These are phyloP conservation scores for Syrista parreyssii DNA, from an alignment of 2,888 invertebrate genomes.

Conservation along the genomic window DNA sequence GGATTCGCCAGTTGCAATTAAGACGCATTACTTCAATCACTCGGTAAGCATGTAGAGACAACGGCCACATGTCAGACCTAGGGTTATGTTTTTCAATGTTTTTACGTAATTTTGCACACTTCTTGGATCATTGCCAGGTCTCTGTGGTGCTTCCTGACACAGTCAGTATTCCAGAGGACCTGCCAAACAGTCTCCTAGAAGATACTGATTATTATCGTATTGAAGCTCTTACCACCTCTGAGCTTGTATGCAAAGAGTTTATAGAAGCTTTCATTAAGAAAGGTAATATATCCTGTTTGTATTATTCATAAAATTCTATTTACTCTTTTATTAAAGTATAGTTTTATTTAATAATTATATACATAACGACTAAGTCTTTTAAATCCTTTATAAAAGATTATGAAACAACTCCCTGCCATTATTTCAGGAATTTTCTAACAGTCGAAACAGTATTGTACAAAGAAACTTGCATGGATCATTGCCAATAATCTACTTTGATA, in stretches of 20 bases:
- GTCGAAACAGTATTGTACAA: neutral
- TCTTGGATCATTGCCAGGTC: constrained; percentile 65
- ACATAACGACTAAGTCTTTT: constrained; percentile 11
- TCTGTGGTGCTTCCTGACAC: constrained; percentile 69
- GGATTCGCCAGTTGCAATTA: constrained; percentile 50
- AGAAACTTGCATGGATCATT: neutral
- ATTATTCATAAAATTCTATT: constrained; percentile 4
- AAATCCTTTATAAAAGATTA: neutral
- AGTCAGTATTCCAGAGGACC: constrained; percentile 60
- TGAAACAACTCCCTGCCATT: neutral
- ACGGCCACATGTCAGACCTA: constrained; percentile 2
- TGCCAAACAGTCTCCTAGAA: constrained; percentile 61
- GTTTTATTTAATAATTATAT: constrained; percentile 8
- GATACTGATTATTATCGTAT: constrained; percentile 71
- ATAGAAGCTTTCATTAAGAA: constrained; percentile 70
- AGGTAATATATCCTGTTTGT: constrained; percentile 61
- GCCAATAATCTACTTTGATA: neutral
- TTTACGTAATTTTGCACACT: constrained; percentile 51
- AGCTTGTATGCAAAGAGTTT: constrained; percentile 68
- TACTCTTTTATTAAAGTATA: constrained; percentile 11
- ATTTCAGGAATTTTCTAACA: neutral
- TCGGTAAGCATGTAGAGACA: constrained; percentile 63
- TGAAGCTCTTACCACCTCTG: constrained; percentile 62
- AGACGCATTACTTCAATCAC: constrained; percentile 68
- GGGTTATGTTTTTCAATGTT: constrained; percentile 15